Evolutionary conservation across 2,888 invertebrate genomes (phyloP).

Genomic region (Dicyrtoma fusca): DNA sequence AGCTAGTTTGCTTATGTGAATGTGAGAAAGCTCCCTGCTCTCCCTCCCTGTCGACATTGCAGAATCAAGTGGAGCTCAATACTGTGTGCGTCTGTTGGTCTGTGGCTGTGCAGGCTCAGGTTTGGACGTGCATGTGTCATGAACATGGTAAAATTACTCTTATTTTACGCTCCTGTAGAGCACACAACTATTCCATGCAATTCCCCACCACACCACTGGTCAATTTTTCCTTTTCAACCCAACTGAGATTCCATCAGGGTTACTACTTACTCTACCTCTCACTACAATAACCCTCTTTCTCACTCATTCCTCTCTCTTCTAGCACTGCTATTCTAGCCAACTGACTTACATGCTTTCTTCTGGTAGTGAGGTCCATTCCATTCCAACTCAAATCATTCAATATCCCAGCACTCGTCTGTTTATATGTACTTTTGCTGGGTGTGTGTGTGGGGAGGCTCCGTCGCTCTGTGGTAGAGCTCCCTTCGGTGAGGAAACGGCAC

Average conservation of each 20-base stretch:
- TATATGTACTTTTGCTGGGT: too few relatives aligned
- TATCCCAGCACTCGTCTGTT: too few relatives aligned
- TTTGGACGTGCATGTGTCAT: conserved; percentile 14
- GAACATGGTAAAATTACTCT: conserved; percentile 36
- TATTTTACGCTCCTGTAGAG: conserved; percentile 35
- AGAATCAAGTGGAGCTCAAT: too few relatives aligned
- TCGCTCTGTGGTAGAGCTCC: too few relatives aligned
- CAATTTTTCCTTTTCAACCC: conserved; percentile 29
- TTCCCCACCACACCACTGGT: conserved; percentile 25
- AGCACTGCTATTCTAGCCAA: too few relatives aligned
- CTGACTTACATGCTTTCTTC: not conserved
- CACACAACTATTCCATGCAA: conserved; percentile 24
- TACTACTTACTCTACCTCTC: not conserved
- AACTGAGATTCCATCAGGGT: conserved; percentile 19
- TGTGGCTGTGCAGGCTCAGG: not conserved
- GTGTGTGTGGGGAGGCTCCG: too few relatives aligned
- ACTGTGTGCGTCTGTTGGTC: too few relatives aligned
- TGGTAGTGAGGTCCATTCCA: conserved; percentile 12
- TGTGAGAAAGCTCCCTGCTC: too few relatives aligned
- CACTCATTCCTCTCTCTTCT: not conserved
- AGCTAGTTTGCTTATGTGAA: too few relatives aligned
- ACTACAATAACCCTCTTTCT: not conserved
- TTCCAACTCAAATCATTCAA: too few relatives aligned
- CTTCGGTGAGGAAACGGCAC: too few relatives aligned
- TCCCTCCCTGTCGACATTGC: too few relatives aligned